Evolutionary conservation across 2,888 invertebrate genomes (phyloP).

Genomic region (Autographa gamma): DNA sequence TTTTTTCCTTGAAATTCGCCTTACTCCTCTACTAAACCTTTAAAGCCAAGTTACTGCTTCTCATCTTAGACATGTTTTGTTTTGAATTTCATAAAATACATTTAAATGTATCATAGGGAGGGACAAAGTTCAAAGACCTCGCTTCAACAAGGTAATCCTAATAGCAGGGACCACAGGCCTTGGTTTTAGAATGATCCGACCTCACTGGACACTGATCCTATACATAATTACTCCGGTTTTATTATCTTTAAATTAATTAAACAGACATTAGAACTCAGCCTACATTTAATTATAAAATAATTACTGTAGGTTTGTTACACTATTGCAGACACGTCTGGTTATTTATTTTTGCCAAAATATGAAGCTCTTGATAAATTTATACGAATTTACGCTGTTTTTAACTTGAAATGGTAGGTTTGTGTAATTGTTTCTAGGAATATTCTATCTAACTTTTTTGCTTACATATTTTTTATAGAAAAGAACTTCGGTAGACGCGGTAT

Average conservation of each 20-base stretch:
- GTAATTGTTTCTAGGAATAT: neutral
- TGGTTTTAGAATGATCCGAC: conserved; percentile 42
- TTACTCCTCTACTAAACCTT: too few species aligned
- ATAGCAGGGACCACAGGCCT: conserved; percentile 45
- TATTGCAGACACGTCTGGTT: neutral
- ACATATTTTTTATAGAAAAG: too few species aligned
- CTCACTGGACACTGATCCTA: conserved; percentile 27
- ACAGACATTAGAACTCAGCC: conserved; percentile 9
- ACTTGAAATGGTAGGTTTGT: neutral
- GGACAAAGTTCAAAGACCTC: conserved; percentile 39
- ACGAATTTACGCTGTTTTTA: neutral
- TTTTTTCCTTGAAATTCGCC: too few species aligned
- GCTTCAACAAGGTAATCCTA: conserved; percentile 43
- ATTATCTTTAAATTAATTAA: conserved; percentile 37
- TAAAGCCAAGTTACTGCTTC: too few species aligned
- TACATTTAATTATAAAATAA: conserved; percentile 5
- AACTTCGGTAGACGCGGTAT: too few species aligned
- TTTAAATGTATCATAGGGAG: conserved; percentile 34
- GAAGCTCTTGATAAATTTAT: neutral
- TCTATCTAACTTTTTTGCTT: neutral
- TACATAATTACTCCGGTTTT: conserved; percentile 29
- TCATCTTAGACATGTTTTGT: too few species aligned
- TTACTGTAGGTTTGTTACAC: neutral
- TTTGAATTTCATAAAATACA: too few species aligned
- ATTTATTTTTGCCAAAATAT: neutral